Conservation (phyloP, 2,888 invertebrate species). For the Lucinisca nassula region DNA sequence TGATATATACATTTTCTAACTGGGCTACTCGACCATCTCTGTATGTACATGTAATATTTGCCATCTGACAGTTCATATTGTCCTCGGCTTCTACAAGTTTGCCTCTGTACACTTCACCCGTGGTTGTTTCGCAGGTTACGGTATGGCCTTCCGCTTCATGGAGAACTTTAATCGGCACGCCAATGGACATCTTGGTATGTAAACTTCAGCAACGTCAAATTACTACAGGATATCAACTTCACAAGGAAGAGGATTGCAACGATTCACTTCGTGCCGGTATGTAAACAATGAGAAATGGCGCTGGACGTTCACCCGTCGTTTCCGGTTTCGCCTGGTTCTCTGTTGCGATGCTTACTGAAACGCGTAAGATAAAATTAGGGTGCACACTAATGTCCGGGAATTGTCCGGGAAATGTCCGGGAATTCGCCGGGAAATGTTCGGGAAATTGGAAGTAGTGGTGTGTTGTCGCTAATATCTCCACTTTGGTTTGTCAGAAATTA, state of each 20-base stretch:
- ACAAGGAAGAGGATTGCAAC: background rate
- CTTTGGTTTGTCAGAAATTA: too few relatives aligned
- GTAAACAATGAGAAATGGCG: background rate
- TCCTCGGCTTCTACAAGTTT: constrained; percentile 99
- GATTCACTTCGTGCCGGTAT: background rate
- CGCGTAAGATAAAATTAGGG: too few relatives aligned
- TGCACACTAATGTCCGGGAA: too few relatives aligned
- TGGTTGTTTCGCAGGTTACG: constrained; percentile 99
- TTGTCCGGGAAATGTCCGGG: too few relatives aligned
- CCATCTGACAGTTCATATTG: constrained; percentile 99
- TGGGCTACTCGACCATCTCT: constrained; percentile 97
- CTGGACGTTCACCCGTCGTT: background rate
- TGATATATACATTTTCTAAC: constrained; percentile 98
- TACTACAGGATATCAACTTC: constrained; percentile 1
- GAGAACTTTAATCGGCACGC: constrained; percentile 99
- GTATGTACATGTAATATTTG: constrained; percentile 95
- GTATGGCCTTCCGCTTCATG: constrained; percentile 99
- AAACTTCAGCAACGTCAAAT: constrained; percentile 28
- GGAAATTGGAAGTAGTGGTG: too few relatives aligned
- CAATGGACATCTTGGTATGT: constrained; percentile 96
- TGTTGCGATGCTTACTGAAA: background rate
- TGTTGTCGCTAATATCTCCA: too few relatives aligned
- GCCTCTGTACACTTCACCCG: constrained; percentile 99
- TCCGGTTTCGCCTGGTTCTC: background rate
- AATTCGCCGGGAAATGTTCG: too few relatives aligned